Conservation (phyloP, 2,888 invertebrate genomes). For the Mesorhabditis belari region DNA sequence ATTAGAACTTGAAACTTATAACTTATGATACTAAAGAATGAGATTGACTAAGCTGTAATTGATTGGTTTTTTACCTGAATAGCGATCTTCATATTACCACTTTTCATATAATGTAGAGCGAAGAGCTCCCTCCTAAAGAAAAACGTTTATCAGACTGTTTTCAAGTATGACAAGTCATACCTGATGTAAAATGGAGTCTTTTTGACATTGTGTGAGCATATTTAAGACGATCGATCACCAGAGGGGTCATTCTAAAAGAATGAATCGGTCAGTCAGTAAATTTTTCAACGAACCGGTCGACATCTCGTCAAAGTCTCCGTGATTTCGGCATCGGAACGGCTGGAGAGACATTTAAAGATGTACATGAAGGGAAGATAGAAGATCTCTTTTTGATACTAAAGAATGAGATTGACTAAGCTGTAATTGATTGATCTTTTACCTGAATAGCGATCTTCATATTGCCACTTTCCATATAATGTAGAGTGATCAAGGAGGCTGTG, state of each 20-base stretch:
- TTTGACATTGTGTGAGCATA: conserved; percentile 45
- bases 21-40: conserved; percentile 63
- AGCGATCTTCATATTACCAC: conserved; percentile 77
- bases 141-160: too few relatives aligned
- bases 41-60: not conserved
- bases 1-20: too few relatives aligned
- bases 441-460: conserved; percentile 68
- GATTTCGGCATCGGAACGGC: conserved; percentile 41
- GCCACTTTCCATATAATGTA: conserved; percentile 88
- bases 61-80: conserved; percentile 27
- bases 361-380: conserved; percentile 85
- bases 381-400: conserved; percentile 66
- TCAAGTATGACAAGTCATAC: not conserved
- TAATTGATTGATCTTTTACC: conserved; percentile 8
- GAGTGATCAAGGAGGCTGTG: conserved; percentile 70
- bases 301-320: conserved; percentile 12
- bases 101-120: conserved; percentile 82
- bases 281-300: too few relatives aligned
- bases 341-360: conserved; percentile 66
- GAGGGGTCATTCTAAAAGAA: conserved; percentile 38
- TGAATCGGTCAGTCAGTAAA: too few relatives aligned
- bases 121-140: too few relatives aligned
- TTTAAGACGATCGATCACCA: conserved; percentile 47
- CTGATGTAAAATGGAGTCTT: conserved; percentile 37
- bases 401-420: not conserved